phyloP scores from a whole-genome alignment of 2,888 invertebrate species.

The Drosophila conformis region DNA sequence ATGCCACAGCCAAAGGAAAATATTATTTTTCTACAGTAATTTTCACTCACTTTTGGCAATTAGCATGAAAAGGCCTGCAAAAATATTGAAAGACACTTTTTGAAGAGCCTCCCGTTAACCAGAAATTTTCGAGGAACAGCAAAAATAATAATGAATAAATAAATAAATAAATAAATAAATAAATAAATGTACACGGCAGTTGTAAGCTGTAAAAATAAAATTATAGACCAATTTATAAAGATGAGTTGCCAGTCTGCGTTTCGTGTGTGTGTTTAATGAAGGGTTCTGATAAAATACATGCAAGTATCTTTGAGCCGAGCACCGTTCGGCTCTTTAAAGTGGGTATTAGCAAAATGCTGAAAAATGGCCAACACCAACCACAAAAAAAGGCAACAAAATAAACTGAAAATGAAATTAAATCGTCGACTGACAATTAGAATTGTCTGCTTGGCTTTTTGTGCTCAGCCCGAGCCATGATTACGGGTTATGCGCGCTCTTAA shows the following conservation, averaged over 20 bases:
- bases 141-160: conserved; percentile 39
- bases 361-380: conserved; percentile 64
- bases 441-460: conserved; percentile 73
- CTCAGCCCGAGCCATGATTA: conserved; percentile 65
- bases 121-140: conserved; percentile 5
- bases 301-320: conserved; percentile 17
- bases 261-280: conserved; percentile 76
- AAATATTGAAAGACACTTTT: conserved; percentile 42
- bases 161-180: conserved; percentile 24
- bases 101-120: conserved; percentile 40
- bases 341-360: conserved; percentile 81
- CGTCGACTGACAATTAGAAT: conserved; percentile 74
- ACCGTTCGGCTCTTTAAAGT: conserved; percentile 50
- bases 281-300: conserved; percentile 59
- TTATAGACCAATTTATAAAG: conserved; percentile 82
- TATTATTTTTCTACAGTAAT: conserved; percentile 55
- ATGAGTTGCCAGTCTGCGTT: conserved; percentile 69
- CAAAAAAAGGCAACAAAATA: conserved; percentile 24
- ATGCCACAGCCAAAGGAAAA: conserved; percentile 42
- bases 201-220: conserved; percentile 79
- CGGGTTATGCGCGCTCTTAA: conserved; percentile 54
- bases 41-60: conserved; percentile 70
- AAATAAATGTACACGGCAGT: neutral
- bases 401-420: conserved; percentile 68
- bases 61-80: conserved; percentile 63